Evolutionary conservation across 1,140 invertebrate genomes (phyloP).

Genomic region (Drosophila navojoa): DNA sequence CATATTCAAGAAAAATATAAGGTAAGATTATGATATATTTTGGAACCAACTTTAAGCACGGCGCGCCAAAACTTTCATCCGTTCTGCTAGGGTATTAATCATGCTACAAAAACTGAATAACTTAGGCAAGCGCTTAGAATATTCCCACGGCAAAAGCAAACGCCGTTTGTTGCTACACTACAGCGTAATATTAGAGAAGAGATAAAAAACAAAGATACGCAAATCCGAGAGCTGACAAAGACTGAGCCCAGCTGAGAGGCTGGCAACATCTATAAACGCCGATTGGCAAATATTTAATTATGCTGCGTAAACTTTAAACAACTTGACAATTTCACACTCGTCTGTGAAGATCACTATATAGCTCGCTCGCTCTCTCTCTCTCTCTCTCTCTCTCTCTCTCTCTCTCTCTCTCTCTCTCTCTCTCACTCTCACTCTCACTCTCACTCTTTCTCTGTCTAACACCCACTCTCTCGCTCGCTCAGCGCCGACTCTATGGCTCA

Average conservation of each 20-base stretch:
- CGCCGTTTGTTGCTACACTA: constrained; percentile 48
- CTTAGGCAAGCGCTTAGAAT: constrained; percentile 55
- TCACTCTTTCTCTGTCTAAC: constrained; percentile 4
- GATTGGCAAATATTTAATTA: constrained; percentile 82
- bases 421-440: constrained; percentile 1
- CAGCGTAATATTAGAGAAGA: constrained; percentile 47
- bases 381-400: constrained; percentile 2
- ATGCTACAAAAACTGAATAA: constrained; percentile 20
- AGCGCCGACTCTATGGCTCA: constrained; percentile 30
- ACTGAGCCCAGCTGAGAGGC: constrained; percentile 38
- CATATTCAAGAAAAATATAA: too few species aligned
- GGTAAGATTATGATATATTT: too few species aligned
- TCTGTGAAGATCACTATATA: constrained; percentile 60
- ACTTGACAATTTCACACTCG: constrained; percentile 82
- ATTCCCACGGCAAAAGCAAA: constrained; percentile 67
- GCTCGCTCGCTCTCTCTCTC: constrained; percentile 8
- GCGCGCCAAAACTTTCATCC: too few species aligned
- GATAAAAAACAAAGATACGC: constrained; percentile 16
- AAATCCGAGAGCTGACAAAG: constrained; percentile 21
- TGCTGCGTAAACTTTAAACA: constrained; percentile 82
- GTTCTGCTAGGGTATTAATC: constrained; percentile 4
- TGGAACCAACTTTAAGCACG: too few species aligned
- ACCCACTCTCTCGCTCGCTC: constrained; percentile 1
- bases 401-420: constrained; percentile 7
- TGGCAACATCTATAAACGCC: constrained; percentile 78